These are phyloP conservation scores for Tethea ocularis DNA, from an alignment of 2,888 invertebrate species.

Conservation along the genomic window DNA sequence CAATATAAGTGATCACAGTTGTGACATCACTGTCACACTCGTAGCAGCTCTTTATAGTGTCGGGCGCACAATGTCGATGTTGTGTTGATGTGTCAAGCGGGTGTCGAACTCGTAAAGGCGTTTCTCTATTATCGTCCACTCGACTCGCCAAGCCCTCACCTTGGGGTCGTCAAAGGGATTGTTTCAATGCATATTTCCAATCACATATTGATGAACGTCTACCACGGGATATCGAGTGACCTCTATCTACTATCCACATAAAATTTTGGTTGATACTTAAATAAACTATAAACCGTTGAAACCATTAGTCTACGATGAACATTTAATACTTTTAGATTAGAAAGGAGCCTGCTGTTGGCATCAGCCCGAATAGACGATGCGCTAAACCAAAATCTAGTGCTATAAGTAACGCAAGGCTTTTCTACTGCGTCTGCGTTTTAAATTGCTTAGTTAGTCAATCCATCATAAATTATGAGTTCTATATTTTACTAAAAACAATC, in stretches of 20 bases:
- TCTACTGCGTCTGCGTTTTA: no score
- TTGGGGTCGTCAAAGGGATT: constrained; percentile 46
- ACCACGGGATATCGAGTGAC: background rate
- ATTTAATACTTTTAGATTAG: background rate
- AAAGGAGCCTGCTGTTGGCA: no score
- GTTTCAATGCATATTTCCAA: constrained; percentile 40
- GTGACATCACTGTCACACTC: constrained; percentile 38
- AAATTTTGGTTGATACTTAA: background rate
- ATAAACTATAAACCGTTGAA: background rate
- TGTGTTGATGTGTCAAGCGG: constrained; percentile 74
- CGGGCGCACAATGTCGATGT: constrained; percentile 43
- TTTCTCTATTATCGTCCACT: constrained; percentile 73
- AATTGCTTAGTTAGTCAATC: no score
- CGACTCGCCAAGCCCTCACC: constrained; percentile 55
- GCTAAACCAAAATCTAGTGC: no score
- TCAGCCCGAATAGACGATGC: background rate
- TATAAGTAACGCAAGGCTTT: no score
- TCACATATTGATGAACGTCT: constrained; percentile 6
- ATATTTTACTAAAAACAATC: no score
- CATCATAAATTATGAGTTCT: no score
- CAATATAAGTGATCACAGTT: constrained; percentile 25
- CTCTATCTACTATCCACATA: background rate
- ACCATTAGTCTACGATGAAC: background rate
- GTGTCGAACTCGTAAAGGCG: constrained; percentile 75
- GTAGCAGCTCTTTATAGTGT: constrained; percentile 27